Evolutionary conservation across 2,888 invertebrate species (phyloP), one percentile per base, ranked within the genome.

Genomic region (Noctua comes): DNA sequence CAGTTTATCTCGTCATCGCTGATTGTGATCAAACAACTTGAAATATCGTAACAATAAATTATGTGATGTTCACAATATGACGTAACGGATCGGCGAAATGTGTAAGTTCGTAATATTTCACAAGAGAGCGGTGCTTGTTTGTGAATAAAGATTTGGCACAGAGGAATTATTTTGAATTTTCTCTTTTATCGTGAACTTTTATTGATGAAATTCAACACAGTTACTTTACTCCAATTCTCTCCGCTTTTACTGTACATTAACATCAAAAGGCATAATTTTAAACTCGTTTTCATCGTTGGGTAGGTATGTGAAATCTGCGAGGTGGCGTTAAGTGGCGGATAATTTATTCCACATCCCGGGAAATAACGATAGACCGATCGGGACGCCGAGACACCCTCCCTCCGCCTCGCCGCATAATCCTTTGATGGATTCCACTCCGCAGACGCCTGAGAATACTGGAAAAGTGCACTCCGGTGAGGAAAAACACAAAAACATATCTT

Each of bases 351-450:
- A 92, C 93, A 95, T 93, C 94, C 92, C 80, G 89, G 93, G 90
- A 93, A 95, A 95, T 94, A 93, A 91, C 93, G 93, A 94, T 92
- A 92, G 93, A 94, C 92, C 94, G 94, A 95, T 94, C 92, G 90
- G 91, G 89, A 91, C 91, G 90, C 91, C 91, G 92, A 92, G 94
- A 94, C 93, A 91, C 90, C 91, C 90, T 31, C 77, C 80, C 80
- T 54, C 24, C 66, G 64, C 79, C 79, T 76, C 82, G 46, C 79
- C 85, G 92, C 94, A 93, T 96, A 96, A 97, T 96, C 96, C 95
- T 95, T 96, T 96, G 96, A 97, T 96, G 95, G 96, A 96, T 96
- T 95, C 93, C 89, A 90, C 92, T 91, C 91, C 89, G 91, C 90
- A 92, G 93, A 91, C 83, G 83, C 83, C 76, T 91, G 92, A 90